These are phyloP conservation scores for Numida meleagris DNA, from an alignment of 2,113 vertebrate genomes.

Conservation along the genomic window DNA sequence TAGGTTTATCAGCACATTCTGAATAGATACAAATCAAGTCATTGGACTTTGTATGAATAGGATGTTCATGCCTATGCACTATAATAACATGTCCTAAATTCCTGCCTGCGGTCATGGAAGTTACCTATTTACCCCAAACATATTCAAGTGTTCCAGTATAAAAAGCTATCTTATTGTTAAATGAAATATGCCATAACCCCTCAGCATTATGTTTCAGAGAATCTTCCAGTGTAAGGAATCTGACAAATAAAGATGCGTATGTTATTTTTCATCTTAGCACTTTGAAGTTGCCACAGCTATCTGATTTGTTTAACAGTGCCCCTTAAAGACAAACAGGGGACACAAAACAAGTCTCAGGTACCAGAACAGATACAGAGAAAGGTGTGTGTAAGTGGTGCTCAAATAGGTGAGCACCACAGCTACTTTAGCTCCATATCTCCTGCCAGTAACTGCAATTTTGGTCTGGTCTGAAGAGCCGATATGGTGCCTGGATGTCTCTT, in stretches of 20 bases:
- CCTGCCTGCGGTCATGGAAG: background rate
- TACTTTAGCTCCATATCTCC: background rate
- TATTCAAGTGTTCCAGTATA: background rate
- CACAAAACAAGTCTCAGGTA: background rate
- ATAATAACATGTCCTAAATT: background rate
- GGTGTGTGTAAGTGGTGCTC: background rate
- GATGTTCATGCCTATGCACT: background rate
- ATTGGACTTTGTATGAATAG: background rate
- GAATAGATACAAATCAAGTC: background rate
- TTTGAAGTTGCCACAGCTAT: background rate
- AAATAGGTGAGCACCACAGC: background rate
- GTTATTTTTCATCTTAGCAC: background rate
- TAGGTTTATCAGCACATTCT: background rate
- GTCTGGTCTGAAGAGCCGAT: constrained; percentile 32
- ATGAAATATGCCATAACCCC: background rate
- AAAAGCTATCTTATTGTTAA: background rate
- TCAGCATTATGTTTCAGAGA: accelerated
- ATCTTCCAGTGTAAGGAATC: background rate
- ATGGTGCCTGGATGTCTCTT: constrained; percentile 52
- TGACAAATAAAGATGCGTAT: background rate
- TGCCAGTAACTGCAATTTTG: constrained; percentile 36
- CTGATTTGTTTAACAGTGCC: background rate
- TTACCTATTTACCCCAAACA: background rate
- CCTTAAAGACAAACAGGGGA: background rate
- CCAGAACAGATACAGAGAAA: background rate